phyloP scores from a whole-genome alignment of 2,113 vertebrate species.

The Herpetotheres cachinnans region DNA sequence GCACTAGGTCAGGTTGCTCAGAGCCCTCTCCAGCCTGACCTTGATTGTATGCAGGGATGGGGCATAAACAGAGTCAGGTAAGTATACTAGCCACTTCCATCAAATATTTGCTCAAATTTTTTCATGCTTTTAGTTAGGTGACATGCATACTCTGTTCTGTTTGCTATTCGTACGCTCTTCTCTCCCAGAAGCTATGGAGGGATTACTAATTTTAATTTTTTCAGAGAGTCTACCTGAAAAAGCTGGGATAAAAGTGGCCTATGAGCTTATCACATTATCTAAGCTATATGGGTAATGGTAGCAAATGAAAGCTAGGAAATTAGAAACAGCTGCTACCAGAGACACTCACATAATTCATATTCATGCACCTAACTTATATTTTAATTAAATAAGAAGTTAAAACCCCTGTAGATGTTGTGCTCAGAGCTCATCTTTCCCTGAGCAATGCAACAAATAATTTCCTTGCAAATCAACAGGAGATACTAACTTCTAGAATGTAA shows the following conservation, averaged over 20 bases:
- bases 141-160: background rate
- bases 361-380: background rate
- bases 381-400: background rate
- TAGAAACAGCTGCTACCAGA: background rate
- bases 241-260: background rate
- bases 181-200: background rate
- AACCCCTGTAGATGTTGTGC: background rate
- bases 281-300: background rate
- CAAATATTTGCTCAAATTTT: background rate
- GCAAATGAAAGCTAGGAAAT: background rate
- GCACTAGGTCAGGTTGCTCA: background rate
- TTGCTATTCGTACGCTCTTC: background rate
- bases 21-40: rapidly evolving
- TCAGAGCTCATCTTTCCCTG: background rate
- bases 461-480: background rate
- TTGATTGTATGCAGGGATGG: background rate
- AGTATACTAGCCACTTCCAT: background rate
- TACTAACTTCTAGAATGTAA: background rate
- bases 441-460: background rate
- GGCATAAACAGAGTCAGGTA: background rate
- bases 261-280: background rate
- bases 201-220: background rate
- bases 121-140: background rate
- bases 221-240: background rate
- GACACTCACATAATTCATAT: background rate